phyloP scores from a whole-genome alignment of 2,888 invertebrate genomes.

The Drosophila nigritarsus region DNA sequence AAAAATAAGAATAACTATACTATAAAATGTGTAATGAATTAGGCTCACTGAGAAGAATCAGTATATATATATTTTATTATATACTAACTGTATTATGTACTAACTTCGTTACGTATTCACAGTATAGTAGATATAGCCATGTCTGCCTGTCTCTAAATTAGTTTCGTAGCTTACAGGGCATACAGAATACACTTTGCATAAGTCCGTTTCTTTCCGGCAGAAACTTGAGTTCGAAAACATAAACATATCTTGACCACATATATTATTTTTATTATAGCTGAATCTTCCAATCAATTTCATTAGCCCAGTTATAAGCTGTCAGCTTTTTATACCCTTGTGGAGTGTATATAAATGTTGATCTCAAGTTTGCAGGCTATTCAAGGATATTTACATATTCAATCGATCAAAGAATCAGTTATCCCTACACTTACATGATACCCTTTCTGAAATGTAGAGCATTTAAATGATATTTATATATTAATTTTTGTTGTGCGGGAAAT shows the following conservation, averaged over 20 bases:
- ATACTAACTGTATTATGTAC: background rate
- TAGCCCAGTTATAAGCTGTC: background rate
- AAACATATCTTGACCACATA: background rate
- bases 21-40: background rate
- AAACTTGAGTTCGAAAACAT: too few species aligned
- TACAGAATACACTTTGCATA: background rate
- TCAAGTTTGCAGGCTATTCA: background rate
- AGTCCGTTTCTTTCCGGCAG: background rate
- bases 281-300: background rate
- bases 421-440: too few species aligned
- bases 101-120: background rate
- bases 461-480: too few species aligned
- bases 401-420: background rate
- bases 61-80: background rate
- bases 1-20: background rate
- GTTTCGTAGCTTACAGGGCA: background rate
- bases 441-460: background rate
- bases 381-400: background rate
- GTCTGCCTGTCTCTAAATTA: background rate
- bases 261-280: background rate
- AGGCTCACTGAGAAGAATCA: background rate
- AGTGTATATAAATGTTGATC: background rate
- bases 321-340: background rate
- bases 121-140: background rate
- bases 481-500: background rate